These are phyloP conservation scores for Onychomys torridus DNA, from an alignment of 2,797 vertebrate species.

Conservation along the genomic window DNA sequence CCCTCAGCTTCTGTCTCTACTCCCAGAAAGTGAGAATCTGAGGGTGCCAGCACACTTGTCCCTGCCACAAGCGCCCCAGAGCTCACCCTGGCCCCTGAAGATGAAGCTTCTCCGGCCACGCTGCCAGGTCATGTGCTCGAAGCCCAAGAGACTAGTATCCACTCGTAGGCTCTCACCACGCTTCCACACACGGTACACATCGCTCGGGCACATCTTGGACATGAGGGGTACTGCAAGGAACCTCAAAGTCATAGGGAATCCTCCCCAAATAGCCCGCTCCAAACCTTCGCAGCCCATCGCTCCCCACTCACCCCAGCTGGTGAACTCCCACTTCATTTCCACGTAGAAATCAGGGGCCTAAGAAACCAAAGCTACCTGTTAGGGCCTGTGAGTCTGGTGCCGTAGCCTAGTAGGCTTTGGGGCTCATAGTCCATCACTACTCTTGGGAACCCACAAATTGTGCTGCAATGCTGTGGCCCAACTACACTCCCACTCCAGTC, in stretches of 20 bases:
- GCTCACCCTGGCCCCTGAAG: slow-evolving; percentile 95
- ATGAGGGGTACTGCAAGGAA: slow-evolving; percentile 92
- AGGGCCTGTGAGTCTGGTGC: not conserved
- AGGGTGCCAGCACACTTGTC: not conserved
- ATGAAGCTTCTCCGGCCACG: slow-evolving; percentile 97
- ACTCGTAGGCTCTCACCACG: slow-evolving; percentile 96
- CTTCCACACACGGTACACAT: slow-evolving; percentile 98
- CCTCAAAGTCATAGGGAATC: not conserved
- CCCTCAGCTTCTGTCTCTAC: not conserved
- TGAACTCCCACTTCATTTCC: slow-evolving; percentile 99
- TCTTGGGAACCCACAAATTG: not conserved
- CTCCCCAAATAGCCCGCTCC: not conserved
- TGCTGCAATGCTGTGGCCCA: not conserved
- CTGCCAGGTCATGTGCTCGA: slow-evolving; percentile 98
- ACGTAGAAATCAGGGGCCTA: slow-evolving; percentile 97
- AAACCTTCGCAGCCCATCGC: not conserved
- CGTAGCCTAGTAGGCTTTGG: rapidly evolving
- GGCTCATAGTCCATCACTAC: not conserved
- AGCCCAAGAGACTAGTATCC: slow-evolving; percentile 96
- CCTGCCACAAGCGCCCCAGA: rapidly evolving
- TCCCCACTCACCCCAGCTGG: slow-evolving; percentile 91
- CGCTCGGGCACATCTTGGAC: slow-evolving; percentile 97
- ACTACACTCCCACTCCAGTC: not conserved
- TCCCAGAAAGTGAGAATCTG: not conserved
- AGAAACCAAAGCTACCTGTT: slow-evolving; percentile 56